Evolutionary conservation across 2,113 vertebrate genomes (phyloP), one percentile per base, ranked within the genome.

Genomic region (Sterrhoptilus dennistouni): DNA sequence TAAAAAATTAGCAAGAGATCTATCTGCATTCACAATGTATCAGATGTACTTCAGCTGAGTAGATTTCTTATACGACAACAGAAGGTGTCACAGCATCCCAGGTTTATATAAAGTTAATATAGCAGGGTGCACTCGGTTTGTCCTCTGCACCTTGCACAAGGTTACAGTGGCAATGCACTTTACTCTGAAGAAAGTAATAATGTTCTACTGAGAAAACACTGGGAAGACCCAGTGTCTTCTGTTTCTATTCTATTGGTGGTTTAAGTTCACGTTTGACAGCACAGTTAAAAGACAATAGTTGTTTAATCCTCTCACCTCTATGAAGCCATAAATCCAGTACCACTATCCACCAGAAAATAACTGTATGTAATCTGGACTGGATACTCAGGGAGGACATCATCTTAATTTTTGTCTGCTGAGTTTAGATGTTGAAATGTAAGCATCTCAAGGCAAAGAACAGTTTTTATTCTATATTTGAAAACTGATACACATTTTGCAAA

Each of bases 261-360:
- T 95, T 95, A 83, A 94, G 90, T 91, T 97, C 94, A 65, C 59
- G 59, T 82, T 53, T 90, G 94, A 96, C 81, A 90, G 70, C 47
- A 76, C 42, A 83, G 59, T 89, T 91, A 94, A 96, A 87, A 94
- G 82, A 85, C 57, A 94, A 90, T 86, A 96, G 82, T 83, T 96
- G 74, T 81, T 96, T 95, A 96, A 97, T 89, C 56, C 76, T 29
- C 83, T 96, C 38, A 91, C 29, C 38, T 93, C 83, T 86, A 47
- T 38, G 71, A 96, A 88, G 36, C n/a, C 81, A 71, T 65, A 91
- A 97, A 75, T 95, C 59, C 74, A 85, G 52, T 88, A 42, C 7
- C 4, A 1, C 21, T 75, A 44, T 23, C 50, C 63, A 75, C 14
- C 23, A 53, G 77, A 95, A 93, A 90, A 22, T 31, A 47, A 54